Evolutionary conservation across 2,113 vertebrate species (phyloP), one percentile per base, ranked within the genome.

Genomic region (Tetraodon nigroviridis): DNA sequence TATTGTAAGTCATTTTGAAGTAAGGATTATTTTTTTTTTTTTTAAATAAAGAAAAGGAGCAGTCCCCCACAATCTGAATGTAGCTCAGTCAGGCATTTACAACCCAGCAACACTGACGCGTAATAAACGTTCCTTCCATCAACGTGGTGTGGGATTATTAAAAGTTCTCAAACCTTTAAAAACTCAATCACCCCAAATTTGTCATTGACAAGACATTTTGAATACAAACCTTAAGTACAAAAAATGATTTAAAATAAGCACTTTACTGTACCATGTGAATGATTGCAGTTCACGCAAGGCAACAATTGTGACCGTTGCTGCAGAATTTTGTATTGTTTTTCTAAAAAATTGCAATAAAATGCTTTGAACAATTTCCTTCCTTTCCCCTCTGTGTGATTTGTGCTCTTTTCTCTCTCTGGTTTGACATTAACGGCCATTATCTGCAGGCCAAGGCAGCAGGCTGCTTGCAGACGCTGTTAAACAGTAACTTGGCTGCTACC

Each of bases 301-400:
- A 87, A 91, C 78, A 80, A 81, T 87, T 86, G 76, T 86, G 87
- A 88, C 82, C 74, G 90, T 93, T 93, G 86, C 90, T 84, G 89
- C 92, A 91, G 92, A 91, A 90, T 95, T 97, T 98, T 98, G 92
- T 98, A 95, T 95, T 91, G 89, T 93, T 96, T 96, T 98, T 95
- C 80, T 94, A 92, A 93, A 92, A 89, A 84, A 94, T 90, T 89
- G 75, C 78, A 90, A 95, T 87, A 95, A 94, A 95, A 94, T 84
- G 87, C 89, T 86, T 92, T 90, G 84, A 94, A 93, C 57, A 8
- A 68, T 48, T 45, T 48, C 47, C 7, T 24, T 24, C 5, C 5
- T 24, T 24, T 24, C 5, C 24, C 24, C 42, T 42, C 22, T 21
- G 3, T 64, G 41, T 41, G 42, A 12, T 48, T 27, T 48, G 18